phyloP scores from a whole-genome alignment of 2,888 invertebrate species.

The Aspidiotus destructor region DNA sequence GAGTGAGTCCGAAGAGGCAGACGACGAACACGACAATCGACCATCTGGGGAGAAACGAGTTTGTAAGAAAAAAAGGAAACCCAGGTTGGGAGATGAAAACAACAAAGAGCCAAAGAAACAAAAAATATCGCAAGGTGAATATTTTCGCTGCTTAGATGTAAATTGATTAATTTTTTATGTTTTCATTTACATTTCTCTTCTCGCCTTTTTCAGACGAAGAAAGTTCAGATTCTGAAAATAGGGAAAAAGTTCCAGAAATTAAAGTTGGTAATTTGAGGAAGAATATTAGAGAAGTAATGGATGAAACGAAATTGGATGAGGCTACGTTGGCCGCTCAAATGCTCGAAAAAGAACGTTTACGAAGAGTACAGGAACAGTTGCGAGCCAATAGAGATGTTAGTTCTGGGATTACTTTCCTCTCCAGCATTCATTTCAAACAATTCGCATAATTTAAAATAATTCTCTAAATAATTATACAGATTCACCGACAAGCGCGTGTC shows the following conservation, averaged over 20 bases:
- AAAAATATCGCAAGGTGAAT: constrained; percentile 14
- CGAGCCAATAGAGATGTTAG: constrained; percentile 60
- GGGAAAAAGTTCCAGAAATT: constrained; percentile 41
- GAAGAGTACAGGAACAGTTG: constrained; percentile 76
- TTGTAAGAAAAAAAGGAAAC: constrained; percentile 31
- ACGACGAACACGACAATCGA: constrained; percentile 27
- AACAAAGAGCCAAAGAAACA: constrained; percentile 20
- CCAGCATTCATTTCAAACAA: too few species aligned
- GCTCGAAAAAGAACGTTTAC: constrained; percentile 80
- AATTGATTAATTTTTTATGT: background rate
- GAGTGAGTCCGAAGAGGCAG: constrained; percentile 26
- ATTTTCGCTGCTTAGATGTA: background rate
- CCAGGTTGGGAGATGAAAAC: constrained; percentile 11
- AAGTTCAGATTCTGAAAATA: constrained; percentile 42
- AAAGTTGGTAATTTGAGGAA: constrained; percentile 60
- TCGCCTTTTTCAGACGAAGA: constrained; percentile 37
- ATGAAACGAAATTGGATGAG: constrained; percentile 83
- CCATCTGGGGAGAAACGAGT: constrained; percentile 13
- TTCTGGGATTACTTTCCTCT: background rate
- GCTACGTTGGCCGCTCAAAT: constrained; percentile 85
- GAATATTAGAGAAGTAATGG: constrained; percentile 87
- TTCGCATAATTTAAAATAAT: background rate
- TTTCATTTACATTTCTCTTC: background rate
- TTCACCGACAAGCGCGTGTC: constrained; percentile 63
- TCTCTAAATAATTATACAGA: constrained; percentile 39